Conservation (phyloP, 2,888 invertebrate species). For the Torymus auratus region DNA sequence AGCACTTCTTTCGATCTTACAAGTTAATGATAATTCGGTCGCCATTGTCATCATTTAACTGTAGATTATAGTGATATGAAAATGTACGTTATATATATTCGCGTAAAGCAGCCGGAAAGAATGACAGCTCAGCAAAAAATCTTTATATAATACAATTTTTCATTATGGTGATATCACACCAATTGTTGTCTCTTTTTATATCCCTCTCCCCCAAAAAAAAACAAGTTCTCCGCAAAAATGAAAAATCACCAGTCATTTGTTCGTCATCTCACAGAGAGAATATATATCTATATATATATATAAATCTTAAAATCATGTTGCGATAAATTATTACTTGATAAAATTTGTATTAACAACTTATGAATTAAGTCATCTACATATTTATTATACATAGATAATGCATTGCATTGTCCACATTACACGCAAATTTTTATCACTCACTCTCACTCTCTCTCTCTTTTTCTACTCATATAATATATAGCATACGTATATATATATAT, state of each 20-base stretch:
- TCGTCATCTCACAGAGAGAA: slow-evolving; percentile 53
- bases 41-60: slow-evolving; percentile 34
- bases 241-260: slow-evolving; percentile 47
- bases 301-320: slow-evolving; percentile 42
- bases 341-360: slow-evolving; percentile 58
- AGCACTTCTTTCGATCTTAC: slow-evolving; percentile 39
- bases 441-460: not conserved
- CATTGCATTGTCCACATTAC: slow-evolving; percentile 62
- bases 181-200: slow-evolving; percentile 46
- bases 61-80: slow-evolving; percentile 19
- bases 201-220: slow-evolving; percentile 32
- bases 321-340: slow-evolving; percentile 56
- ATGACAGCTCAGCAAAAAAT: slow-evolving; percentile 39
- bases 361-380: slow-evolving; percentile 60
- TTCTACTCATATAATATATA: slow-evolving; percentile 21
- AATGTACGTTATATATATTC: slow-evolving; percentile 30
- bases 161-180: slow-evolving; percentile 33
- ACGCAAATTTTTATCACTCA: slow-evolving; percentile 42
- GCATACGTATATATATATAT: slow-evolving; percentile 23
- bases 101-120: slow-evolving; percentile 17
- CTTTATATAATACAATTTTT: slow-evolving; percentile 52
- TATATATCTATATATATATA: slow-evolving; percentile 34
- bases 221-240: slow-evolving; percentile 22
- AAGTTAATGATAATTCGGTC: slow-evolving; percentile 51
- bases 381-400: slow-evolving; percentile 63